Base-by-base conservation (phyloP, 2,113 vertebrate species). In the Protomyctophum bolini region DNA sequence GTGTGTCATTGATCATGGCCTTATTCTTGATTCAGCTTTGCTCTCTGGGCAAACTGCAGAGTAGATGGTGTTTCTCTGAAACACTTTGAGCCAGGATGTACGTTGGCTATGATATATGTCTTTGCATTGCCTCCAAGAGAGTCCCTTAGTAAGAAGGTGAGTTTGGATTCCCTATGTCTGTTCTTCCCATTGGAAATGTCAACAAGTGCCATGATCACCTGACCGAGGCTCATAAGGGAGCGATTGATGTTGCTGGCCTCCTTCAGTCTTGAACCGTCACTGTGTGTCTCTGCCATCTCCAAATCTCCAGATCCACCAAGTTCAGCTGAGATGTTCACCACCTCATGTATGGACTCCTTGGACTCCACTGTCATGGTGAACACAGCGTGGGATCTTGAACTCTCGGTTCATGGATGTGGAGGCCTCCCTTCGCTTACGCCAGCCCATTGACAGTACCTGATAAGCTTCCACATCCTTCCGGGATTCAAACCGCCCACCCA, bases 381-480 rank as follows among this genome's bases (percentile, higher is more conserved):
- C 68, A 98, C 97, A 0, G 97, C 97, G 0, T 99, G 97, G 1
- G 97, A 99, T 65, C 97, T 93, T 0, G 97, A 98, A 98, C 66
- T 99, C 97, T 0, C 97, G 94, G 63, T 99, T 99, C 97, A 99
- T 99, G 0, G 97, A 98, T 3, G 97, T 98, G 0, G 97, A 97
- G 1, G 97, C 97, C 7, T 98, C 97, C 3, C 95, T 94, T 7
- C 97, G 94, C 83, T 99, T 98, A 69, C 95, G 92, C 97, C 97
- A 98, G 14, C 97, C 97, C 80, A 65, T 95, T 66, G 95, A 96
- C 80, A 99, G 86, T 6, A 98, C 95, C 95, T 98, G 96, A 81
- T 98, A 98, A 7, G 96, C 97, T 86, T 97, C 97, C 8, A 95
- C 94, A 1, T 99, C 97, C 68, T 97, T 89, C 21, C 21, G 21